Evolutionary conservation across 2,113 vertebrate genomes (phyloP), one percentile per base, ranked within the genome.

Genomic region (Pogonocichla stellata): DNA sequence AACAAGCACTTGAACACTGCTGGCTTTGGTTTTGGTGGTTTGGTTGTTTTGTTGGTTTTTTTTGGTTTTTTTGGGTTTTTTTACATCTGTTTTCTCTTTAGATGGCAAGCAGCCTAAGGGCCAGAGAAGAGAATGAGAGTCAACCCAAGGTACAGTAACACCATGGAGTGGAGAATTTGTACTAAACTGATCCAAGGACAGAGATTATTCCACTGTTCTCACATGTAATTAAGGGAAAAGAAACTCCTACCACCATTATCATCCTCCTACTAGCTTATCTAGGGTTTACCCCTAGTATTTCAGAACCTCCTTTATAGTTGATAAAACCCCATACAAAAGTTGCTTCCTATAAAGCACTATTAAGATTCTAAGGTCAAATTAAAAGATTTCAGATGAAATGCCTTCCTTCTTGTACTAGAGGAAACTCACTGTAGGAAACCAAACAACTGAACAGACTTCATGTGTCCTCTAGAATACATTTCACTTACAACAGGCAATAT

Each of bases 391-490:
- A 75, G 34, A 45, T 60, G 12, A 60, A 40, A 62, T 12, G 10
- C 29, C 42, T 69, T 58, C 29, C 16, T 80, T 17, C 19, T 75
- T 67, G 25, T 79, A 65, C 34, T 51, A 71, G 28, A 79, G 40
- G 62, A 85, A 79, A 2, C 24, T 19, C 10, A 8, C 4, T 26
- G 31, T 7, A 67, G 29, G 28, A 92, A 80, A 62, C 10, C 5
- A 62, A 86, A 33, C 23, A 77, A 54, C 4, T 8, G n/a, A 19
- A 33, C 17, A 84, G 33, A 57, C 17, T 43, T 70, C 10, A 22
- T 7, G 2, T 47, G 16, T 60, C 10, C 17, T 45, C 33, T 25
- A 47, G 53, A 33, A 26, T 14, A 53, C 0, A 0, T 60, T 54
- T 62, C 29, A 56, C 5, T 73, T 73, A 50, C 3, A 70, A 45